Base-by-base conservation (phyloP, 2,888 invertebrate genomes). In the Athalia circularis region DNA sequence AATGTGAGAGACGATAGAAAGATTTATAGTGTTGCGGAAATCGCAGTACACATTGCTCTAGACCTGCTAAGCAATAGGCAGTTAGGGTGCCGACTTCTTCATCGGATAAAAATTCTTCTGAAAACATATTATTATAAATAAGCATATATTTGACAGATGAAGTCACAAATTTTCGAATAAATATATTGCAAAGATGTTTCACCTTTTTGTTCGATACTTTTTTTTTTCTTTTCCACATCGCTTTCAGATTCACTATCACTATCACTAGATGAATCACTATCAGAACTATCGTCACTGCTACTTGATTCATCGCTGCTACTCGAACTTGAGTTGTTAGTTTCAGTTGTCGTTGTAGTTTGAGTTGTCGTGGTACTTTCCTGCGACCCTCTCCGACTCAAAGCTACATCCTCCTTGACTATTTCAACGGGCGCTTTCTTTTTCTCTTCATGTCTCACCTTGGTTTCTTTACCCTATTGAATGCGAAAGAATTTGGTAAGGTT, bases 11-110 rank as follows among this genome's bases (percentile, higher is more conserved):
- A 82, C 98, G 93, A 90, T 97, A 98, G 76, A 97, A 92, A 0
- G 98, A 96, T 91, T 98, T 98, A 89, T 98, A 98, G 90, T 98
- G 97, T 84, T 97, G 96, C 0, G 97, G 95, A 88, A 98, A 96
- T 67, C 98, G 92, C 68, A 94, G 93, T 6, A 96, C 93, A 86
- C 98, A 98, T 85, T 96, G 94, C 90, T 96, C 95, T 81, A 98
- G 91, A 50, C 97, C 97, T 86, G 93, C 92, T 13, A 96, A 90
- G 86, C 97, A 97, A 59, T 92, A 92, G 50, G 92, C 90, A 52
- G 95, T 93, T 75, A 96, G 92, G 82, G 91, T 91, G 84, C 92
- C 91, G n/a, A 92, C 92, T 87, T 93, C 92, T 65, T 92, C 92
- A 8, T 92, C 92, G 0, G 91, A 87, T 82, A 93, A 86, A n/a